phyloP scores from a whole-genome alignment of 2,797 vertebrate genomes.

The Lepus oiostolus region DNA sequence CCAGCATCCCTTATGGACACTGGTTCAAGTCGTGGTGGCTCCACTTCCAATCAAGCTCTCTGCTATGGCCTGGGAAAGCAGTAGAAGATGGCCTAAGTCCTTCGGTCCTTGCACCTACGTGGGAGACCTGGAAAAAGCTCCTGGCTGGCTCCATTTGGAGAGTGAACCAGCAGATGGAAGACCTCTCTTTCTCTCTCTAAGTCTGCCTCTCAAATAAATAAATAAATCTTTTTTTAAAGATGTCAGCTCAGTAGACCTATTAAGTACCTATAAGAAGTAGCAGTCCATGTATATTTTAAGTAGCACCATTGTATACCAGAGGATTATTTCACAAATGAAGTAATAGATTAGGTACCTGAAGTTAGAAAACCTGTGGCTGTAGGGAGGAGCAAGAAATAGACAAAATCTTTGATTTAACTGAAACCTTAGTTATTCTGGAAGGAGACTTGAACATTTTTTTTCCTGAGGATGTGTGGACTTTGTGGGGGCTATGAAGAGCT shows the following conservation, averaged over 20 bases:
- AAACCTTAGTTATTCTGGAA: slow-evolving; percentile 50
- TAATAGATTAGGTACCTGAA: not conserved
- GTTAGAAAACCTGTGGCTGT: slow-evolving; percentile 29
- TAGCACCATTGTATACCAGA: not conserved
- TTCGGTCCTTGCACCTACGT: too few relatives aligned
- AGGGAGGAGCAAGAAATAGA: slow-evolving; percentile 38
- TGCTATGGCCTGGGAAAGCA: too few relatives aligned
- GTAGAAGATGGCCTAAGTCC: too few relatives aligned
- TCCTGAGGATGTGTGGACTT: not conserved
- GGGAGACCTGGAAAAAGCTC: too few relatives aligned
- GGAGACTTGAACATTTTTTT: slow-evolving; percentile 51
- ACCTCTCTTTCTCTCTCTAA: too few relatives aligned
- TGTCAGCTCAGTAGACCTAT: not conserved
- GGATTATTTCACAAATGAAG: not conserved
- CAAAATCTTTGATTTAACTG: not conserved
- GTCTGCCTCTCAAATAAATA: too few relatives aligned
- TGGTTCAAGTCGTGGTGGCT: too few relatives aligned
- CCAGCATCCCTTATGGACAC: too few relatives aligned
- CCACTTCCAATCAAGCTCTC: too few relatives aligned
- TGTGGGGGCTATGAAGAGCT: not conserved
- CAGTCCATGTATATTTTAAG: not conserved
- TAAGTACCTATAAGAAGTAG: slow-evolving; percentile 43
- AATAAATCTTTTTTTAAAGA: not conserved
- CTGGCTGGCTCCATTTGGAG: too few relatives aligned
- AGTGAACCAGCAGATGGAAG: too few relatives aligned